A percentile compares a stretch with the other conserved stretches of the same genome.
phyloP scores from a whole-genome alignment of 1,140 invertebrate species.

The Agrypnia vestita region DNA sequence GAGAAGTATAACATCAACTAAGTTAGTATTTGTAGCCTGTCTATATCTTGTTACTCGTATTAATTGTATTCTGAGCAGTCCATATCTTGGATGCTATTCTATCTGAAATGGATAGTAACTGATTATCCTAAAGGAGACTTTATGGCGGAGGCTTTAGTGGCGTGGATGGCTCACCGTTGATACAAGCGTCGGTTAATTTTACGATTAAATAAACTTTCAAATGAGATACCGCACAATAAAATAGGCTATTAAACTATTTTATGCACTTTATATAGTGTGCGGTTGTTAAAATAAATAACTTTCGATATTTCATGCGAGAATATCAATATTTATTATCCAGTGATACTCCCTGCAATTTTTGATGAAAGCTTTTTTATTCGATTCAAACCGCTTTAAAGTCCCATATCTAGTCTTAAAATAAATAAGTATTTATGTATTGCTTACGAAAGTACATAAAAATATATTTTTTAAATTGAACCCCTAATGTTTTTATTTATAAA shows the following conservation, averaged over 20 bases:
- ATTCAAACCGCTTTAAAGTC: no score
- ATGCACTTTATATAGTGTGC: slow-evolving; percentile 26
- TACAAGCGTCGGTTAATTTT: slow-evolving; percentile 42
- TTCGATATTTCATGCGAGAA: neutral
- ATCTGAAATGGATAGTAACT: neutral
- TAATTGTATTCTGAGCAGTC: no score
- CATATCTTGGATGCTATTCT: neutral
- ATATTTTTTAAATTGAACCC: no score
- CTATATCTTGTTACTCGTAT: no score
- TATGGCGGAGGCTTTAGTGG: slow-evolving; percentile 13
- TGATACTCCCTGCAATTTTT: neutral
- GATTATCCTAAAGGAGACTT: slow-evolving; percentile 19
- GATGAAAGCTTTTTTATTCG: no score
- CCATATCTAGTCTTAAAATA: no score
- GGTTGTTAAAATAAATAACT: slow-evolving; percentile 11
- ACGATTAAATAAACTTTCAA: slow-evolving; percentile 44
- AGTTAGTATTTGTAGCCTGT: no score
- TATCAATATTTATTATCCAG: neutral
- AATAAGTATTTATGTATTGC: no score
- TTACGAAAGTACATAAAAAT: no score
- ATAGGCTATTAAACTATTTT: slow-evolving; percentile 13
- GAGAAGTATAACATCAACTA: neutral
- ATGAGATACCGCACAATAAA: slow-evolving; percentile 44
- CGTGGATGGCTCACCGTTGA: neutral
- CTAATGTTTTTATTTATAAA: no score